A percentile compares a stretch with the other conserved stretches of the same genome.
Evolutionary conservation across 2,888 invertebrate genomes (phyloP).

Genomic region (Halictus ligatus): DNA sequence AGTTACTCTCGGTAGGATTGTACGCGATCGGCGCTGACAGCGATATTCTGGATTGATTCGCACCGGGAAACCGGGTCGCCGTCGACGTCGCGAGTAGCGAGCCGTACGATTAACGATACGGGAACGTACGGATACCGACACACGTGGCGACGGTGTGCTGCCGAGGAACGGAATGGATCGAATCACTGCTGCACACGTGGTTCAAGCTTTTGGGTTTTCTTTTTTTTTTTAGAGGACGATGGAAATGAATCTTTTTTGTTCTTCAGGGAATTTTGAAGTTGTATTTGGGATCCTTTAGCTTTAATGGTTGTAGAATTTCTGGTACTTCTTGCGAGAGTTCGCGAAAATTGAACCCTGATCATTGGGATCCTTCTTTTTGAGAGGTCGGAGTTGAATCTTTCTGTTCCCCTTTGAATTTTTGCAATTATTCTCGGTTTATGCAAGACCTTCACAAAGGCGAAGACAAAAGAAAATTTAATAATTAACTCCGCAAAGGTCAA

Average conservation of each 20-base stretch:
- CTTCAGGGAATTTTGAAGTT: neutral
- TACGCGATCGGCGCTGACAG: neutral
- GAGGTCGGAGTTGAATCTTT: too few species aligned
- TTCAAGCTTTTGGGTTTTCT: neutral
- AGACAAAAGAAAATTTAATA: too few species aligned
- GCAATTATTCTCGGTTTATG: too few species aligned
- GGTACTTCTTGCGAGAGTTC: too few species aligned
- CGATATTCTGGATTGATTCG: constrained; percentile 18
- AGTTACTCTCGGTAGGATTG: neutral
- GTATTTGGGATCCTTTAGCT: too few species aligned
- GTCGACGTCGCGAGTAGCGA: constrained; percentile 15
- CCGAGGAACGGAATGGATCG: neutral
- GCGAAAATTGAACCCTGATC: too few species aligned
- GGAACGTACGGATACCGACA: neutral
- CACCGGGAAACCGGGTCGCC: neutral
- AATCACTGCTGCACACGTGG: neutral
- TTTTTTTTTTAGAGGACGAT: neutral
- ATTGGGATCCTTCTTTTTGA: too few species aligned
- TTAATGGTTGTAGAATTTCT: too few species aligned
- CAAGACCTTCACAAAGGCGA: too few species aligned
- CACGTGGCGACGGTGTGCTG: neutral
- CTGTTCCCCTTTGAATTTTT: too few species aligned
- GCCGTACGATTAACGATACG: constrained; percentile 36
- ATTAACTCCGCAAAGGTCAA: too few species aligned
- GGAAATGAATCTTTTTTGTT: neutral